Conservation (phyloP, 2,113 vertebrate species). For the Dinomys branickii region DNA sequence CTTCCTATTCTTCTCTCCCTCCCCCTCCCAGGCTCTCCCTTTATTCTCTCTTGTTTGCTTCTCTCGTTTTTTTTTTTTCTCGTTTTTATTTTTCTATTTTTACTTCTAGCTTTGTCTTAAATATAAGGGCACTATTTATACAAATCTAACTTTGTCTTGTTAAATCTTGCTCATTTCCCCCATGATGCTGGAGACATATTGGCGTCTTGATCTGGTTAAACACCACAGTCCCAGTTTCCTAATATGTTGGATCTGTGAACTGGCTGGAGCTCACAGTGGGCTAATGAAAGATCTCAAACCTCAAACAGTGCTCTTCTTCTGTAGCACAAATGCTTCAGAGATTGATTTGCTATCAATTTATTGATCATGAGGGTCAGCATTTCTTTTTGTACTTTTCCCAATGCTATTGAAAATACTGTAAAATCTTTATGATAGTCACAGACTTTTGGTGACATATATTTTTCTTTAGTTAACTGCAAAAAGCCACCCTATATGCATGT, state of each 20-base stretch:
- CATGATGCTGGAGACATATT: not conserved
- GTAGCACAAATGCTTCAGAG: not conserved
- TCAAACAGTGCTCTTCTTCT: not conserved
- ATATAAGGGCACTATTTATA: not conserved
- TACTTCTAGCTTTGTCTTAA: not conserved
- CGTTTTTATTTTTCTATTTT: not conserved
- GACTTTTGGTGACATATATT: not conserved
- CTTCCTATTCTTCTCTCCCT: not conserved
- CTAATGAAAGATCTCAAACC: not conserved
- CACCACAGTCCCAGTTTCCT: not conserved
- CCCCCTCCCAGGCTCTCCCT: not conserved
- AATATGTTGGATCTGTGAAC: not conserved
- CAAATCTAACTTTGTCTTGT: not conserved
- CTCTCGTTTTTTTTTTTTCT: not conserved
- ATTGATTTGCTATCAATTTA: not conserved
- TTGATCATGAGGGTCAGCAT: not conserved
- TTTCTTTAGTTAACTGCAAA: not conserved
- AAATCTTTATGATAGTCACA: not conserved
- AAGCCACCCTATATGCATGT: not conserved
- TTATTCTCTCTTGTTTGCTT: no score
- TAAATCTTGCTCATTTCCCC: not conserved
- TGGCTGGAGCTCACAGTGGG: not conserved
- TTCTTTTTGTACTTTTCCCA: not conserved
- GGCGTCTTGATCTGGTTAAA: not conserved
- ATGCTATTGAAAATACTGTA: not conserved